These are phyloP conservation scores for Aphodius granarius DNA, from an alignment of 2,888 invertebrate genomes.

Conservation along the genomic window DNA sequence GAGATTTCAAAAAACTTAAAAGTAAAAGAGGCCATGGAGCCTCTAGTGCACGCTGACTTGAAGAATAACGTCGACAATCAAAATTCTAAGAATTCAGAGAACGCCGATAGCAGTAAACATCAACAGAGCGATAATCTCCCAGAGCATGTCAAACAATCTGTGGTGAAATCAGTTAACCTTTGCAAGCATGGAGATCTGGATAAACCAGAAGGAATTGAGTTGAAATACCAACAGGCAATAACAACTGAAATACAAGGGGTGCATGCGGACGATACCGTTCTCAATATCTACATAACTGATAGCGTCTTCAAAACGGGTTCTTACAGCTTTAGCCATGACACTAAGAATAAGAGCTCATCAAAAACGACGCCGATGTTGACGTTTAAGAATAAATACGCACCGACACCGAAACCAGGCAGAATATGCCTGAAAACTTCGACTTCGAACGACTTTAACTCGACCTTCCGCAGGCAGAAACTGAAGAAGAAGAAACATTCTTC, in stretches of 20 bases:
- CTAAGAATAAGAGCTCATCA: background rate
- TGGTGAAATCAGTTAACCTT: background rate
- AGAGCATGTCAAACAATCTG: background rate
- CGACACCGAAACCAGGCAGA: background rate
- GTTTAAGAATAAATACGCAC: background rate
- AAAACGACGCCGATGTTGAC: background rate
- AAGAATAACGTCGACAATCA: background rate
- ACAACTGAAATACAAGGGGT: background rate
- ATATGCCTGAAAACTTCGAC: background rate
- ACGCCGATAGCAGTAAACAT: background rate
- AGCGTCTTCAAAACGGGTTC: slow-evolving; percentile 16
- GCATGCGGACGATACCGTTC: slow-evolving; percentile 12
- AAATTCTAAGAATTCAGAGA: background rate
- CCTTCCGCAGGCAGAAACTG: background rate
- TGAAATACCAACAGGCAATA: background rate
- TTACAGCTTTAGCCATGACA: background rate
- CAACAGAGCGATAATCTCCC: background rate
- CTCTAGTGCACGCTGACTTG: background rate
- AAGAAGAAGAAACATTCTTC: background rate
- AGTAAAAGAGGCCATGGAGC: background rate
- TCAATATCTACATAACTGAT: slow-evolving; percentile 19
- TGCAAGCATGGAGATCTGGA: background rate
- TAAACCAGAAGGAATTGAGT: background rate
- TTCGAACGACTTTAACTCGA: background rate
- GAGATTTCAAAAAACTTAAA: slow-evolving; percentile 12